These are phyloP conservation scores for Molorchus minor DNA, from an alignment of 2,888 invertebrate genomes.

Conservation along the genomic window DNA sequence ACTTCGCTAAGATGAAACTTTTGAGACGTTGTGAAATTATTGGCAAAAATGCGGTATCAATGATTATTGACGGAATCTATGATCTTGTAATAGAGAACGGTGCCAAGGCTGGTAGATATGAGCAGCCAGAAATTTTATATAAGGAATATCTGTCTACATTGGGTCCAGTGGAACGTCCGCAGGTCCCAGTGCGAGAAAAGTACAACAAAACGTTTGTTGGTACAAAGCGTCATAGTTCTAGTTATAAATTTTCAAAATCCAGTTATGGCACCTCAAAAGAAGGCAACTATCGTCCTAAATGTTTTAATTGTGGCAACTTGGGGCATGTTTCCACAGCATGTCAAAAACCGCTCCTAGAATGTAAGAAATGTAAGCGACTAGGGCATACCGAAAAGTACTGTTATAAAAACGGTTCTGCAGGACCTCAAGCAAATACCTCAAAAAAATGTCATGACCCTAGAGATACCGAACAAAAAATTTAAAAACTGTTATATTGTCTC, in stretches of 20 bases:
- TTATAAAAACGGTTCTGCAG: background rate
- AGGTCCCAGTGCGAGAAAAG: too few relatives aligned
- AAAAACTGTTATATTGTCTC: conserved; percentile 33
- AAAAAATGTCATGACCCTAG: conserved; percentile 16
- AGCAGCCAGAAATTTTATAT: conserved; percentile 22
- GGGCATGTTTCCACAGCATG: conserved; percentile 24
- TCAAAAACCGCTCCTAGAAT: conserved; percentile 12
- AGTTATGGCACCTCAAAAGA: too few relatives aligned
- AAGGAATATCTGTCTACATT: conserved; percentile 33
- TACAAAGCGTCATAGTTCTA: too few relatives aligned
- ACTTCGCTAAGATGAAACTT: conserved; percentile 42
- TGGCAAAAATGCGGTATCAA: conserved; percentile 27
- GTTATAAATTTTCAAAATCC: too few relatives aligned
- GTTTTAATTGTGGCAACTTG: conserved; percentile 30
- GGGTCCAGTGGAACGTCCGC: too few relatives aligned
- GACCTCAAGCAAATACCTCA: conserved; percentile 14
- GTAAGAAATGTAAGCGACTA: conserved; percentile 21
- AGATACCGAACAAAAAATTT: too few relatives aligned
- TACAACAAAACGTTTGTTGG: background rate
- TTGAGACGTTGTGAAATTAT: conserved; percentile 23
- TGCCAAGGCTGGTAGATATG: conserved; percentile 28
- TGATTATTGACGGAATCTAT: conserved; percentile 25
- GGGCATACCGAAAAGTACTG: conserved; percentile 22
- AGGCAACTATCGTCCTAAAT: conserved; percentile 3
- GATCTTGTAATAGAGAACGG: conserved; percentile 25